Percentiles rank a stretch among this genome's conserved stretches.
Evolutionary conservation across 2,113 vertebrate genomes (phyloP).

Genomic region (Archilochus colubris): DNA sequence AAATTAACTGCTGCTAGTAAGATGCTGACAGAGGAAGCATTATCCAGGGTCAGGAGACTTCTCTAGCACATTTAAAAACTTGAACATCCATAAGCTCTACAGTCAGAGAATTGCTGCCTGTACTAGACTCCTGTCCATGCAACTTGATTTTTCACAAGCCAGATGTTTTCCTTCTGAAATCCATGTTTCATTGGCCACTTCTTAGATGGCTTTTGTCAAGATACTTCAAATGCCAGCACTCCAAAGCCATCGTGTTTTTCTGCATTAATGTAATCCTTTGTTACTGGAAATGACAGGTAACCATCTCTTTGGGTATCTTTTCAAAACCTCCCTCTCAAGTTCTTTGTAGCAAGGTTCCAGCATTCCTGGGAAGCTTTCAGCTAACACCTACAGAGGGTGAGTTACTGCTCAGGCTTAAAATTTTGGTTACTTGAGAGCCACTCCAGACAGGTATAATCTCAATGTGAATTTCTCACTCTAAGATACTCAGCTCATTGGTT

Average conservation of each 20-base stretch:
- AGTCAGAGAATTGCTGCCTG: not conserved
- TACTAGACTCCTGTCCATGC: not conserved
- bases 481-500: not conserved
- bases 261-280: not conserved
- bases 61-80: not conserved
- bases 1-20: not conserved
- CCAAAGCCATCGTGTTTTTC: not conserved
- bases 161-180: not conserved
- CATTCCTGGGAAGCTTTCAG: not conserved
- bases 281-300: not conserved
- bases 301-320: not conserved
- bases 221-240: not conserved
- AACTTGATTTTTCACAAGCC: not conserved
- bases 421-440: not conserved
- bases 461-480: not conserved
- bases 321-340: not conserved
- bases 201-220: not conserved
- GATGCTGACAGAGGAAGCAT: not conserved
- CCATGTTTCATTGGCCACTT: not conserved
- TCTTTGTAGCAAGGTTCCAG: not conserved
- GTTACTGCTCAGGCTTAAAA: not conserved
- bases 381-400: not conserved
- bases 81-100: accelerated
- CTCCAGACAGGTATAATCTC: not conserved
- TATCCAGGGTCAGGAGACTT: not conserved